Evolutionary conservation across 2,888 invertebrate genomes (phyloP).

Genomic region (Drosophila mercatorum): DNA sequence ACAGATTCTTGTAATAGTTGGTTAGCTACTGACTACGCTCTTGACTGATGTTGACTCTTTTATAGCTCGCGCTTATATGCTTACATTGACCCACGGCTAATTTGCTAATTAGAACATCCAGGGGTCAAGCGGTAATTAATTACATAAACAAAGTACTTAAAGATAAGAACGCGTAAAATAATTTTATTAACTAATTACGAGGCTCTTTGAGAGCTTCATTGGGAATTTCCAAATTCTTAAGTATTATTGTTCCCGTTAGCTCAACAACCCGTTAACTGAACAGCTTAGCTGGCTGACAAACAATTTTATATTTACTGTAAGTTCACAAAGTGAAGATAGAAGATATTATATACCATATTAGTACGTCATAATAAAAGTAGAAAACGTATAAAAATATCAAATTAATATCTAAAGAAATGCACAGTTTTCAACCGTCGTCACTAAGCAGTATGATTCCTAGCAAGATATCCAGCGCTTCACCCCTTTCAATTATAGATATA

Average conservation of each 20-base stretch:
- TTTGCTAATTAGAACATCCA: conserved; percentile 14
- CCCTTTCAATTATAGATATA: too few relatives aligned
- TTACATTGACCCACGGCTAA: background rate
- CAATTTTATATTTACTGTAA: background rate
- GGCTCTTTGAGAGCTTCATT: background rate
- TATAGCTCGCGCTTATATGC: conserved; percentile 38
- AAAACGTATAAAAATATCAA: too few relatives aligned
- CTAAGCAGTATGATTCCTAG: too few relatives aligned
- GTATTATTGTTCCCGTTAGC: background rate
- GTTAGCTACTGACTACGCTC: conserved; percentile 47
- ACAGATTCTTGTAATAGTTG: conserved; percentile 13
- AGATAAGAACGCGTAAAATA: background rate
- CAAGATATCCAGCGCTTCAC: background rate
- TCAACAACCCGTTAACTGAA: background rate
- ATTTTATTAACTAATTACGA: conserved; percentile 4
- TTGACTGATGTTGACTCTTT: conserved; percentile 23
- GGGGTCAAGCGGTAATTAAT: background rate
- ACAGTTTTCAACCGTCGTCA: too few relatives aligned
- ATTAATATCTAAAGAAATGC: too few relatives aligned
- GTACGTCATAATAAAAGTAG: too few relatives aligned
- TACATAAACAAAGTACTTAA: background rate
- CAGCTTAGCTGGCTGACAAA: conserved; percentile 1
- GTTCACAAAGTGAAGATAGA: too few relatives aligned
- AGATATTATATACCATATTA: background rate
- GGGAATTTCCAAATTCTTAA: background rate